Evolutionary conservation across 2,797 vertebrate species (phyloP).

Genomic region (Discoglossus pictus): DNA sequence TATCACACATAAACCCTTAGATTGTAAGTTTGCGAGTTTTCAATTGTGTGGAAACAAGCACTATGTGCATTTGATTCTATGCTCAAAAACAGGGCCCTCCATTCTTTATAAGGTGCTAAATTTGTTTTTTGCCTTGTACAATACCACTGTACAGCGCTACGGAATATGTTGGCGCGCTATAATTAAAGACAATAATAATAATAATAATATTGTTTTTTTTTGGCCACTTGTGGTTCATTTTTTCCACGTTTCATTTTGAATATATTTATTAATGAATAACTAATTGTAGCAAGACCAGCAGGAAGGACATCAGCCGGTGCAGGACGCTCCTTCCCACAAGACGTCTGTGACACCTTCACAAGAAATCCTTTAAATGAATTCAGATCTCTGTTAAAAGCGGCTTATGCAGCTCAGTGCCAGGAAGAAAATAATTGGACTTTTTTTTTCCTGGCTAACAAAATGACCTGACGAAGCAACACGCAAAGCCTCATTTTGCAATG

Average conservation of each 20-base stretch:
- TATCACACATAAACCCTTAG: no score
- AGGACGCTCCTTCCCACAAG: background rate
- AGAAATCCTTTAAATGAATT: slow-evolving; percentile 11
- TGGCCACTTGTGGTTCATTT: no score
- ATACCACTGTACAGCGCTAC: no score
- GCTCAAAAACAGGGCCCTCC: no score
- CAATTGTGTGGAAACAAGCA: no score
- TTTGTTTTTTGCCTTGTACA: no score
- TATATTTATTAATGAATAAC: background rate
- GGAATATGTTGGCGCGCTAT: no score
- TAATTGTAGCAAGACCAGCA: background rate
- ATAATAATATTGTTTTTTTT: no score
- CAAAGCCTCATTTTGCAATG: background rate
- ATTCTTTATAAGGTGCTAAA: no score
- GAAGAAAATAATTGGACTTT: slow-evolving; percentile 20
- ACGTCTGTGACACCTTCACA: background rate
- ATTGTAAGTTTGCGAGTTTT: no score
- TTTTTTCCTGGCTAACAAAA: slow-evolving; percentile 1
- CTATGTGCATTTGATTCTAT: no score
- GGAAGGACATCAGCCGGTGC: slow-evolving; percentile 3
- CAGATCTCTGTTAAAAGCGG: slow-evolving; percentile 1
- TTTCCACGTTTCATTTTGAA: background rate
- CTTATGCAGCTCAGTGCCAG: background rate
- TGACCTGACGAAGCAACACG: slow-evolving; percentile 1
- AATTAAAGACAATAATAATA: no score